Percentiles rank a stretch among this genome's conserved stretches.
phyloP scores from a whole-genome alignment of 2,113 vertebrate species.

The Burhinus bistriatus region DNA sequence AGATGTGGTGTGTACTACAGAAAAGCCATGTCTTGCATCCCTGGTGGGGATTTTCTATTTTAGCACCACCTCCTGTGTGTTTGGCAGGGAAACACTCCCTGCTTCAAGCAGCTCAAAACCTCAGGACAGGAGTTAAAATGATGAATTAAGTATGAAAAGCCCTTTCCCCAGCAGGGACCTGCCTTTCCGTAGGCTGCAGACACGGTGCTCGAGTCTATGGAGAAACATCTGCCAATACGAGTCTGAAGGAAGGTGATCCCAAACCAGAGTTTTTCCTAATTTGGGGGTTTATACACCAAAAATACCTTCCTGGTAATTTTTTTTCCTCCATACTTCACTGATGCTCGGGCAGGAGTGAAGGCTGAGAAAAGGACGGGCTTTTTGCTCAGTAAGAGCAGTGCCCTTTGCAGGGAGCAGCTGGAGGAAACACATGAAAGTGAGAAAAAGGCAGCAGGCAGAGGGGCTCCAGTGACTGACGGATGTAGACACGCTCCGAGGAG shows the following conservation, averaged over 20 bases:
- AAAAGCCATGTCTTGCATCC: not conserved
- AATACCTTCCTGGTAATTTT: not conserved
- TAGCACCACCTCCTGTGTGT: not conserved
- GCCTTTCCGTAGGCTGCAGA: not conserved
- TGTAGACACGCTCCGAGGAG: rapidly evolving
- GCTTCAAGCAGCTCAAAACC: not conserved
- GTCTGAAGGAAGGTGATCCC: not conserved
- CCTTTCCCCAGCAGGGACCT: not conserved
- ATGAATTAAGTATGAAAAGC: not conserved
- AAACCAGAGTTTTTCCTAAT: not conserved
- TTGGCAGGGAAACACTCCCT: not conserved
- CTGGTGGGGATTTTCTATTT: not conserved
- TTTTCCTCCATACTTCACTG: not conserved
- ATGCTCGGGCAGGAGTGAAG: not conserved
- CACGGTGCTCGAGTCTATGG: not conserved
- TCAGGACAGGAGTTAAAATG: not conserved
- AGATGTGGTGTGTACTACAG: not conserved
- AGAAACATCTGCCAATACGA: not conserved
- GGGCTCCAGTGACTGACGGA: not conserved
- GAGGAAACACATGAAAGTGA: not conserved
- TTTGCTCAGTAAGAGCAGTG: not conserved
- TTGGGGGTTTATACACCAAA: not conserved
- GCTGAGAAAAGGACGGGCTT: rapidly evolving
- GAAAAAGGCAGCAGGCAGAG: not conserved
- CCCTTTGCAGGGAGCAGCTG: not conserved